Evolutionary conservation across 2,113 vertebrate species (phyloP).

Genomic region (Mesocricetus auratus): DNA sequence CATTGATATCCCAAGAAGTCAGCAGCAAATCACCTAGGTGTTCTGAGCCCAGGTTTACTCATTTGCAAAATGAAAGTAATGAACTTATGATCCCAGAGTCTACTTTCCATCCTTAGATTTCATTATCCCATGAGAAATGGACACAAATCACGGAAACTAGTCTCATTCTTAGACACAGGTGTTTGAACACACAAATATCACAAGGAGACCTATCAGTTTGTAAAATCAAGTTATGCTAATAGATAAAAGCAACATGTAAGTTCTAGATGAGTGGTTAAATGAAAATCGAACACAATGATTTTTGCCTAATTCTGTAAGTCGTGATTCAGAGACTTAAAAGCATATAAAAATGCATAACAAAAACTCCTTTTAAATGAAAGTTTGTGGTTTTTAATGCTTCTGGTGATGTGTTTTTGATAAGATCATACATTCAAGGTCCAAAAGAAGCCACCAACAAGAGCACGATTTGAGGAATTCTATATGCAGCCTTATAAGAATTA

Average conservation of each 20-base stretch:
- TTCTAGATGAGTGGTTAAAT: not conserved
- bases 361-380: conserved; percentile 26
- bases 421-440: not conserved
- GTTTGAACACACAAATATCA: not conserved
- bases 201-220: not conserved
- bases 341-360: not conserved
- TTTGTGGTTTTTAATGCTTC: conserved; percentile 17
- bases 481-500: not conserved
- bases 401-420: conserved; percentile 14
- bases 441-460: not conserved
- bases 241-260: not conserved
- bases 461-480: not conserved
- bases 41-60: not conserved
- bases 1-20: not conserved
- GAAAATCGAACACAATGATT: not conserved
- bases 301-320: conserved; percentile 26
- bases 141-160: not conserved
- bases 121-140: not conserved
- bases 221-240: not conserved
- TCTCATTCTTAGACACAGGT: not conserved
- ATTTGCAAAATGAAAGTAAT: conserved; percentile 25
- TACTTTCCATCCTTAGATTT: not conserved
- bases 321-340: conserved; percentile 11
- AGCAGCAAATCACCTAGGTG: not conserved
- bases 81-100: not conserved